Evolutionary conservation across 2,113 vertebrate species (phyloP), one percentile per base, ranked within the genome.

Genomic region (Pedetes capensis): DNA sequence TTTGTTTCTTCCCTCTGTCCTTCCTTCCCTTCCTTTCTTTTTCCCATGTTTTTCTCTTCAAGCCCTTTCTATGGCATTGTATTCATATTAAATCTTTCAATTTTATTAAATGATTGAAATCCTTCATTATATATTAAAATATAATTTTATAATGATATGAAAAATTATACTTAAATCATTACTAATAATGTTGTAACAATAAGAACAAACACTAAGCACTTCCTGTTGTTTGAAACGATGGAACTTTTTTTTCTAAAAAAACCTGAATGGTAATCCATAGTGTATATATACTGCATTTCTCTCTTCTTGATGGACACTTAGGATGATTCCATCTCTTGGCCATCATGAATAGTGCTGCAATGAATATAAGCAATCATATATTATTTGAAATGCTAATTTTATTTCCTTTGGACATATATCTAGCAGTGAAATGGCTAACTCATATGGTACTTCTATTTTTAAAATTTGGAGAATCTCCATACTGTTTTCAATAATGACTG

Each of bases 11-110:
- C n/a, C 14, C 7, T 64, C 11, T 69, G 37, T 69, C 11, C 39
- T 37, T 29, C 39, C 42, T 53, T 39, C 9, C 10, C 27, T 42
- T 10, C 9, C 27, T 44, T 5, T 13, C 27, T 71, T 23, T 27
- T 27, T 27, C 47, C 18, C 18, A 47, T 37, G 34, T 32, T 5
- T 71, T 92, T 69, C 23, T 76, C 20, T 3, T 6, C 5, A 66
- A 87, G 13, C 20, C 2, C 1, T 44, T 81, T 25, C 20, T 78
- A 29, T 64, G 25, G 2, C 5, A 59, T n/a, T 47, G 9, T 37
- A 61, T 86, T 88, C 22, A 91, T 76, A 20, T 47, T 75, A 88
- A n/a, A n/a, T n/a, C n/a, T n/a, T n/a, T n/a, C n/a, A n/a, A n/a
- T n/a, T n/a, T n/a, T n/a, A n/a, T n/a, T n/a, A n/a, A n/a, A n/a